Evolutionary conservation across 2,888 invertebrate species (phyloP), one percentile per base, ranked within the genome.

Genomic region (Rhimphoctona megacephalus): DNA sequence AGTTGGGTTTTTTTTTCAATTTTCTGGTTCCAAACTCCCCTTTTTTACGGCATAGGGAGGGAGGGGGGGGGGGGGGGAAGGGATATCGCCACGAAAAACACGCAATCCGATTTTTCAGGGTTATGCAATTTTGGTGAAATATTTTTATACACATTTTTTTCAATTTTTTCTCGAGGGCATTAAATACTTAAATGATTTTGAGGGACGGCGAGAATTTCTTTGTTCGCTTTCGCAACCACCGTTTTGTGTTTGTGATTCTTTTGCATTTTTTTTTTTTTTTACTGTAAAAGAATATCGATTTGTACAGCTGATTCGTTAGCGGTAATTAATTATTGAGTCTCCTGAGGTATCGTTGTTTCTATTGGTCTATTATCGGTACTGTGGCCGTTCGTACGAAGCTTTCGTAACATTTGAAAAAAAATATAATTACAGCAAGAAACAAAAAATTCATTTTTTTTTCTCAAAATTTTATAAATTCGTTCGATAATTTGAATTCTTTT

Each of bases 281-380:
- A 91, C 93, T 93, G 94, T 94, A 94, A 94, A 94, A 94, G 94
- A 94, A 94, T 94, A 94, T 93, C 85, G 91, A 92, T 94, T 93
- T 94, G 93, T 94, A 94, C 93, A 94, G 91, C 93, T 93, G 92
- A 92, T 93, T 91, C 90, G 89, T 93, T 93, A 73, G 91, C 90
- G 91, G 93, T 93, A 93, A 93, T 93, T 92, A 94, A 93, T 93
- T 94, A 94, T 94, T 93, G 93, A 94, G 94, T 81, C 81, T 78
- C 91, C 93, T 94, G 94, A 94, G 94, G 94, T 94, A 94, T 94
- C 92, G 93, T 94, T 93, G 94, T 94, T 93, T 93, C 94, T 94
- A 94, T 94, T 94, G 94, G 94, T 94, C 94, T 94, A 94, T 94
- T 86, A 83, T 91, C 90, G 90, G 89, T 90, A 91, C 92, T 90